Evolutionary conservation across 37 sponge, comb jelly and placozoan genomes (phyloP).

Genomic region (Eunapius fragilis): DNA sequence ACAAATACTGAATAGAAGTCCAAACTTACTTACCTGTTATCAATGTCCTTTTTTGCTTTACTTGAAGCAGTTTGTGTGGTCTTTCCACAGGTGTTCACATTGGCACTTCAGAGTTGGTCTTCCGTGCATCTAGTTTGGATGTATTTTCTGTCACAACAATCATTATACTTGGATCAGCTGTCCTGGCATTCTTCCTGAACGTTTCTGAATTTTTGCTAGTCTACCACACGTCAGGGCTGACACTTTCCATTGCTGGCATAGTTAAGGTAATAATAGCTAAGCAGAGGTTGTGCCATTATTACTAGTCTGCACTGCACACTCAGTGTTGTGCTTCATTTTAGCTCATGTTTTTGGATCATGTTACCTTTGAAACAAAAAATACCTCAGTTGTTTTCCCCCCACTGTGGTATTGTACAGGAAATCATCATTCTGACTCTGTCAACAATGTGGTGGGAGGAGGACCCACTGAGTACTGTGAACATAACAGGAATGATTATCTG

Average conservation of each 20-base stretch:
- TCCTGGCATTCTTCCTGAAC: slow-evolving; percentile 83
- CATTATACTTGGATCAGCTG: slow-evolving; percentile 62
- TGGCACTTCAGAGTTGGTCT: slow-evolving; percentile 61
- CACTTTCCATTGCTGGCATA: slow-evolving; percentile 88
- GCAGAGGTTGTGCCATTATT: slow-evolving; percentile 10
- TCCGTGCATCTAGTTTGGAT: slow-evolving; percentile 23
- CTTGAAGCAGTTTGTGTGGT: not conserved
- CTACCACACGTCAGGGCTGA: slow-evolving; percentile 84
- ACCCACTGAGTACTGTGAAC: slow-evolving; percentile 70
- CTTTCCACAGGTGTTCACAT: slow-evolving; percentile 41
- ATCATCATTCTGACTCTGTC: slow-evolving; percentile 80
- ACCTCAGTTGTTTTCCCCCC: not conserved
- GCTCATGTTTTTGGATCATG: not conserved
- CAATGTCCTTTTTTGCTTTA: not conserved
- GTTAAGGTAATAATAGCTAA: slow-evolving; percentile 95
- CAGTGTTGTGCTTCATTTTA: slow-evolving; percentile 1
- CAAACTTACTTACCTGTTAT: too few relatives aligned
- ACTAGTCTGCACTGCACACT: not conserved
- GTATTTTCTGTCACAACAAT: slow-evolving; percentile 12
- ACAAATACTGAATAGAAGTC: too few relatives aligned
- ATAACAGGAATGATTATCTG: slow-evolving; percentile 89
- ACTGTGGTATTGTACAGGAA: slow-evolving; percentile 59
- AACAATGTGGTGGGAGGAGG: slow-evolving; percentile 74
- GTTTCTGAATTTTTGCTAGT: slow-evolving; percentile 94
- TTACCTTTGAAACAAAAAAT: not conserved